Evolutionary conservation across 2,888 invertebrate species (phyloP).

Genomic region (Apamea anceps): DNA sequence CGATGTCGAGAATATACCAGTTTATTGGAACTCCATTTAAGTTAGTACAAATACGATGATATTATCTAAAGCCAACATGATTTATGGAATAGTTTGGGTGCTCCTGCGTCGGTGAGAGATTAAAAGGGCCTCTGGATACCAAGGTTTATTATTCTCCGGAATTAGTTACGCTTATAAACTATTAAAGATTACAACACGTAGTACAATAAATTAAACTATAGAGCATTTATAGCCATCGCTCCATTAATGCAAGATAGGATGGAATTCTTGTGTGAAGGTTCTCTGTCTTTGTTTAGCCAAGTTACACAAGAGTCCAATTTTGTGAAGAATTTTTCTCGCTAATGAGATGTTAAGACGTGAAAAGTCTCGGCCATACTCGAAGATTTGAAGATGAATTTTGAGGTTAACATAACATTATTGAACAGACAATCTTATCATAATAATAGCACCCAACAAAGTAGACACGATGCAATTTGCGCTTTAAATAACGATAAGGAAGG

Average conservation of each 20-base stretch:
- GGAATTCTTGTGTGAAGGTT: slow-evolving; percentile 49
- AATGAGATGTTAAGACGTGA: slow-evolving; percentile 18
- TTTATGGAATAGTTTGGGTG: slow-evolving; percentile 48
- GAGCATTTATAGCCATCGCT: slow-evolving; percentile 41
- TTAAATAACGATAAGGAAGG: slow-evolving; percentile 41
- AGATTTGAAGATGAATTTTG: neutral
- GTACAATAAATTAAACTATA: slow-evolving; percentile 47
- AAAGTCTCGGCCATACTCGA: slow-evolving; percentile 7
- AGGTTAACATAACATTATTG: slow-evolving; percentile 2
- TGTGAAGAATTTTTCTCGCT: slow-evolving; percentile 29
- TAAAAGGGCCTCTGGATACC: slow-evolving; percentile 46
- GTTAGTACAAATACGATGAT: slow-evolving; percentile 45
- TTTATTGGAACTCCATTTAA: slow-evolving; percentile 44
- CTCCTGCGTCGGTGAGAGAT: slow-evolving; percentile 40
- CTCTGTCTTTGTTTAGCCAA: slow-evolving; percentile 32
- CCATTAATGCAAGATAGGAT: slow-evolving; percentile 52
- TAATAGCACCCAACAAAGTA: slow-evolving; percentile 34
- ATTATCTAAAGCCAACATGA: slow-evolving; percentile 56
- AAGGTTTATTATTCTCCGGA: slow-evolving; percentile 39
- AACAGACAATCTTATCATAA: slow-evolving; percentile 17
- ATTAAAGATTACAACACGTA: slow-evolving; percentile 52
- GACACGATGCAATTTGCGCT: slow-evolving; percentile 46
- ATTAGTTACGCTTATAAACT: slow-evolving; percentile 62
- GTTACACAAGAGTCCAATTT: slow-evolving; percentile 35
- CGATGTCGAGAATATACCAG: slow-evolving; percentile 32